Evolutionary conservation across 2,888 invertebrate species (phyloP).

Genomic region (Ophioninae sp.): DNA sequence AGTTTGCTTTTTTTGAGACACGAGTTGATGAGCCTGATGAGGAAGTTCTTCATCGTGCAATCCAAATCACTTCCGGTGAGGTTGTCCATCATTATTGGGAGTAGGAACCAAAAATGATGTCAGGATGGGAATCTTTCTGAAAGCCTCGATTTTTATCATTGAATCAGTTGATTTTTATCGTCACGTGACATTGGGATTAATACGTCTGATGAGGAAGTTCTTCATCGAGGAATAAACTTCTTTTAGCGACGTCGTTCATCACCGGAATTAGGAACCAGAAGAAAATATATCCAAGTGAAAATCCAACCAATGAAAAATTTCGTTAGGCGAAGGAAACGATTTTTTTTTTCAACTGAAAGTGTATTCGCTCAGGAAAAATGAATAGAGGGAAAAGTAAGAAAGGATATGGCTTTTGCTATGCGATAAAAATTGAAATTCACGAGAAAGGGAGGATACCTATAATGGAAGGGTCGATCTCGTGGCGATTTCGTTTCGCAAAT

Average conservation of each 20-base stretch:
- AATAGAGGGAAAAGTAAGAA: conserved; percentile 14
- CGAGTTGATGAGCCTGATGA: not conserved
- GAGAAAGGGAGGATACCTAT: conserved; percentile 3
- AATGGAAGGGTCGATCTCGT: conserved; percentile 23
- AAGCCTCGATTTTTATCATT: no score
- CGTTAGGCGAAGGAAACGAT: not conserved
- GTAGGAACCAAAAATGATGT: not conserved
- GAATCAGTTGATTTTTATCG: no score
- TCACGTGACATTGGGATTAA: no score
- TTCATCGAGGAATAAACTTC: not conserved
- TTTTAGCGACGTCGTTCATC: not conserved
- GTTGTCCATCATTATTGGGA: not conserved
- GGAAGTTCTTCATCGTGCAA: not conserved
- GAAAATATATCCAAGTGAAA: not conserved
- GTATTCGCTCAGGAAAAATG: conserved; percentile 37
- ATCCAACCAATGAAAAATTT: not conserved
- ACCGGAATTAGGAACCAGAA: not conserved
- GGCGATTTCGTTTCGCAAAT: conserved; percentile 39
- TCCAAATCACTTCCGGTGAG: not conserved
- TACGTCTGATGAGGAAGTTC: not conserved
- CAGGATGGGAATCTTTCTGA: no score
- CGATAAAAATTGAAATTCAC: conserved; percentile 53
- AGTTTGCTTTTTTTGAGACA: not conserved
- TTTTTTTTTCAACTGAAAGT: conserved; percentile 31
- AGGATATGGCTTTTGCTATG: conserved; percentile 11